phyloP scores from a whole-genome alignment of 2,113 vertebrate species.

The Martes martes region DNA sequence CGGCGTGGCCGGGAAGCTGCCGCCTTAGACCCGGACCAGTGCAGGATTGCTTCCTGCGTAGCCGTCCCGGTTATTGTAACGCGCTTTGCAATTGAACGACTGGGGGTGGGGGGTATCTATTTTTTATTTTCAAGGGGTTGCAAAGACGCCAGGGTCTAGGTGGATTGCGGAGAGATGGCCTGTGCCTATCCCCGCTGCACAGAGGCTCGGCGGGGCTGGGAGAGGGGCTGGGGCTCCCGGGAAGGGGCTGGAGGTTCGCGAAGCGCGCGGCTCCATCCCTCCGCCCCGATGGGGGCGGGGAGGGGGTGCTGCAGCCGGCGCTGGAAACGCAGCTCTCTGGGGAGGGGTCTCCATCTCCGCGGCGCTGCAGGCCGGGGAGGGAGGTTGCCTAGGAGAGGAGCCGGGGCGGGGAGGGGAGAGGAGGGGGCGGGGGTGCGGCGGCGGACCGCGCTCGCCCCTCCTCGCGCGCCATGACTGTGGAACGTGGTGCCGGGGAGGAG shows the following conservation, averaged over 20 bases:
- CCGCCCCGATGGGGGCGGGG: conserved; percentile 60
- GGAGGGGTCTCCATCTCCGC: conserved; percentile 58
- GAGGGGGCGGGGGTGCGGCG: conserved; percentile 18
- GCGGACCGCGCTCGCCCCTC: conserved; percentile 51
- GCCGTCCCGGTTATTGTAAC: conserved; percentile 53
- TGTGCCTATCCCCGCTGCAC: background rate
- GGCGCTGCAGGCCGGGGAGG: conserved; percentile 33
- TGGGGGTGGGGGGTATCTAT: background rate
- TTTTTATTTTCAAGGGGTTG: background rate
- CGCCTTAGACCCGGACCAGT: conserved; percentile 39
- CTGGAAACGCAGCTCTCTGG: conserved; percentile 43
- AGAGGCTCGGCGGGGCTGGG: background rate
- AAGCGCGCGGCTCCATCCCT: conserved; percentile 55
- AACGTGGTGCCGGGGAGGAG: conserved; percentile 75
- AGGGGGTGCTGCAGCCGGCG: background rate
- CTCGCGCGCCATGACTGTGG: conserved; percentile 77
- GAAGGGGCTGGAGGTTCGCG: conserved; percentile 50
- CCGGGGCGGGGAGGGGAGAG: background rate
- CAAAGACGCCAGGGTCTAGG: conserved; percentile 8
- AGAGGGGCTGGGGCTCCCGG: conserved; percentile 26
- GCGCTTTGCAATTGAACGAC: conserved; percentile 50
- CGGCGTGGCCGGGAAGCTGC: conserved; percentile 63
- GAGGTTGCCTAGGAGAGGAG: conserved; percentile 75
- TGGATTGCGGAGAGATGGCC: background rate
- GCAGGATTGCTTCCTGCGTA: conserved; percentile 73